Evolutionary conservation across 2,113 vertebrate species (phyloP).

Genomic region (Alligator mississippiensis): DNA sequence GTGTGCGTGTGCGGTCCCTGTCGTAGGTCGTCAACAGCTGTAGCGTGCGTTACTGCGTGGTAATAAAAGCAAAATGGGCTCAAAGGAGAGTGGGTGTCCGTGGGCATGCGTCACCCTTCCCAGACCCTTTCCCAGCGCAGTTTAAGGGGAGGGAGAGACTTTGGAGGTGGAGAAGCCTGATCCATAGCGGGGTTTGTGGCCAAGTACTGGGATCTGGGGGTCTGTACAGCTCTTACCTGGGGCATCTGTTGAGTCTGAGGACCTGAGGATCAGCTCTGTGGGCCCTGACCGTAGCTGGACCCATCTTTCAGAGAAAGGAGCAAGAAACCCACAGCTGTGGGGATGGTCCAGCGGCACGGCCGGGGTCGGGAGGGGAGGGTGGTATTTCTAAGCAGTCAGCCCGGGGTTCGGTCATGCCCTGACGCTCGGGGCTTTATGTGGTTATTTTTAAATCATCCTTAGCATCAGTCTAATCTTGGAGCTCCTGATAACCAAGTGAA

Average conservation of each 20-base stretch:
- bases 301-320: neutral
- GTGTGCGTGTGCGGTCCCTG: constrained; percentile 43
- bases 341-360: neutral
- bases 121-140: neutral
- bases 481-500: neutral
- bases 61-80: constrained; percentile 67
- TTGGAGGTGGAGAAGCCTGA: neutral
- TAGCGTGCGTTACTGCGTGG: constrained; percentile 70
- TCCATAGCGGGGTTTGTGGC: neutral
- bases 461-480: neutral
- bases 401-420: neutral
- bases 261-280: neutral
- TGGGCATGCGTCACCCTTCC: neutral
- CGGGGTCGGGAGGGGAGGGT: neutral
- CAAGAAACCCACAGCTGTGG: neutral
- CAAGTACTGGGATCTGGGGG: neutral
- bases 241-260: too few species aligned
- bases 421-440: neutral
- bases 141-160: neutral
- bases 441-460: neutral
- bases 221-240: neutral
- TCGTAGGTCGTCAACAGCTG: constrained; percentile 64
- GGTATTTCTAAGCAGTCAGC: neutral
- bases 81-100: neutral
- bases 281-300: neutral